These are phyloP conservation scores for Liopterus haemorrhoidalis DNA, from an alignment of 2,888 invertebrate genomes.

Conservation along the genomic window DNA sequence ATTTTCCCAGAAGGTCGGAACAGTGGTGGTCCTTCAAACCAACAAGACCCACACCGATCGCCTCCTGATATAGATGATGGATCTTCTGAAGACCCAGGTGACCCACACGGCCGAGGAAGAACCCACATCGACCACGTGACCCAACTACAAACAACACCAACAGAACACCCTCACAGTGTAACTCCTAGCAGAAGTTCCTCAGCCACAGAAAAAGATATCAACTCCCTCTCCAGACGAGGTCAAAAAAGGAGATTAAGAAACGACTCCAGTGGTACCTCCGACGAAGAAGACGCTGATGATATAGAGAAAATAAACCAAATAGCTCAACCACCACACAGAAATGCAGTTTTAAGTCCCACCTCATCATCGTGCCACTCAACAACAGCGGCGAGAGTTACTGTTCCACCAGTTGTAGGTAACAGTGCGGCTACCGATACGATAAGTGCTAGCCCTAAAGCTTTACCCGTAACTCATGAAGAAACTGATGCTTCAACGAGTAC, in stretches of 20 bases:
- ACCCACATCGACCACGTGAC: conserved; percentile 49
- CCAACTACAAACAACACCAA: conserved; percentile 46
- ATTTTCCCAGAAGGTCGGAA: conserved; percentile 51
- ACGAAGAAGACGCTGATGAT: conserved; percentile 50
- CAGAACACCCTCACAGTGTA: conserved; percentile 27
- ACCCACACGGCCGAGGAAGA: conserved; percentile 49
- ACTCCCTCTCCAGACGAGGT: conserved; percentile 46
- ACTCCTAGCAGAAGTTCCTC: conserved; percentile 36
- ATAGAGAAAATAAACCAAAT: conserved; percentile 33
- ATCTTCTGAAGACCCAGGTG: conserved; percentile 48
- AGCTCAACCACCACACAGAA: conserved; percentile 38
- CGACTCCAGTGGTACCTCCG: conserved; percentile 48
- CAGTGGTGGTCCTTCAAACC: conserved; percentile 52
- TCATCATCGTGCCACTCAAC: conserved; percentile 60
- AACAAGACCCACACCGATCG: conserved; percentile 46
- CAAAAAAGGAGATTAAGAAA: conserved; percentile 57
- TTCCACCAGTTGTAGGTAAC: conserved; percentile 45
- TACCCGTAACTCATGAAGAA: conserved; percentile 44
- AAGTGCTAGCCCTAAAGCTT: conserved; percentile 47
- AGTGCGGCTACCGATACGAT: conserved; percentile 42
- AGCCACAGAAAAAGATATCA: conserved; percentile 13
- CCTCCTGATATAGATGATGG: conserved; percentile 48
- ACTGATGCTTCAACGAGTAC: conserved; percentile 43
- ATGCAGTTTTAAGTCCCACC: conserved; percentile 53
- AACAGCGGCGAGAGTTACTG: conserved; percentile 50